A percentile compares a stretch with the other conserved stretches of the same genome.
phyloP scores from a whole-genome alignment of 2,113 vertebrate genomes.

The Microtus richardsoni region DNA sequence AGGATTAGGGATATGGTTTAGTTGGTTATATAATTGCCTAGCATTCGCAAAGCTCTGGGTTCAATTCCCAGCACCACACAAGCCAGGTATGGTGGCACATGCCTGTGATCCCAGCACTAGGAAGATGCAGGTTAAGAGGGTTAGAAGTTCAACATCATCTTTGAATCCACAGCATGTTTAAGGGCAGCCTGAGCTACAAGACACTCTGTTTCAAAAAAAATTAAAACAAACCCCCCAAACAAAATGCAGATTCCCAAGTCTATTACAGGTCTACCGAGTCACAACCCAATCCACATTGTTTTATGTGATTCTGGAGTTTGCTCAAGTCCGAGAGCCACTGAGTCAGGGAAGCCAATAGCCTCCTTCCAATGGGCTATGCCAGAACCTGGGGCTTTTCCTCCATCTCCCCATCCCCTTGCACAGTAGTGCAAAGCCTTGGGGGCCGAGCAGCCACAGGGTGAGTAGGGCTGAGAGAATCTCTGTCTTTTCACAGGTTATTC shows the following conservation, averaged over 20 bases:
- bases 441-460: background rate
- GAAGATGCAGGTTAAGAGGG: background rate
- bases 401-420: background rate
- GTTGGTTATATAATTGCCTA: background rate
- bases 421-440: background rate
- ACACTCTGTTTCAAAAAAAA: background rate
- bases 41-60: background rate
- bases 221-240: background rate
- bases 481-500: background rate
- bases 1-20: background rate
- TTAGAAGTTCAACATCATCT: background rate
- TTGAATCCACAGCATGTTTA: background rate
- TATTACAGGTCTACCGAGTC: background rate
- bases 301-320: background rate
- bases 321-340: background rate
- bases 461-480: background rate
- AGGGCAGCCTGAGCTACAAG: background rate
- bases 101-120: background rate
- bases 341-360: background rate
- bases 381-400: background rate
- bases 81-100: background rate
- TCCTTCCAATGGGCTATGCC: background rate
- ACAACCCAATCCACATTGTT: background rate
- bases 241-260: background rate
- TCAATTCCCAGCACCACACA: background rate